Conservation (phyloP, 92 coral and sea anemone genomes). For the Siderastrea radians region DNA sequence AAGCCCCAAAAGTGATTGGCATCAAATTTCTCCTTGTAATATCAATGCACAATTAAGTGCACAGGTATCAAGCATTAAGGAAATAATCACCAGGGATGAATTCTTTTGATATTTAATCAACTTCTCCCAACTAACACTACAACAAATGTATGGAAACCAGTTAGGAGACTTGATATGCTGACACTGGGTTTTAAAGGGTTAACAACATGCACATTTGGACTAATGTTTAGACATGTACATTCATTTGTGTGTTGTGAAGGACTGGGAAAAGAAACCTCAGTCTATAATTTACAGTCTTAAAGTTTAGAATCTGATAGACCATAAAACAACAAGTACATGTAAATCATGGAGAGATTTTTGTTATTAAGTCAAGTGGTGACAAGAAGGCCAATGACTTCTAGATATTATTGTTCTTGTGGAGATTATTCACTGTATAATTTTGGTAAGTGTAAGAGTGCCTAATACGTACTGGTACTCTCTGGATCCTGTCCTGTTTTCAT, state of each 20-base stretch:
- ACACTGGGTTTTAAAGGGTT: no score
- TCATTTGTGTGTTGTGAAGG: background rate
- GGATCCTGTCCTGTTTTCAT: background rate
- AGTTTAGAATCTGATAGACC: background rate
- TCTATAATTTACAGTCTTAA: background rate
- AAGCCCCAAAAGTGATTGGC: no score
- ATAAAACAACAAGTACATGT: background rate
- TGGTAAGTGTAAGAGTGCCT: background rate
- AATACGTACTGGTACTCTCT: background rate
- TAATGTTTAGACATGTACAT: no score
- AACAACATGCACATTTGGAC: no score
- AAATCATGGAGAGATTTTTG: background rate
- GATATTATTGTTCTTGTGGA: conserved; percentile 33
- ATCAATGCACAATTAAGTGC: no score
- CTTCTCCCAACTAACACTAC: no score
- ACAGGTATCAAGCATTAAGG: no score
- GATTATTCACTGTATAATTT: background rate
- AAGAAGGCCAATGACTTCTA: background rate
- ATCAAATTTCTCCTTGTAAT: no score
- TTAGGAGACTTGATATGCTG: no score
- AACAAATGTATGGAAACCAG: no score
- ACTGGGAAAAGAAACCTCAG: background rate
- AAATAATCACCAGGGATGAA: no score
- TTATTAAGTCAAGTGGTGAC: background rate
- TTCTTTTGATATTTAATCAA: no score